These are phyloP conservation scores for Rhamnusium bicolor DNA, from an alignment of 2,888 invertebrate genomes.

Conservation along the genomic window DNA sequence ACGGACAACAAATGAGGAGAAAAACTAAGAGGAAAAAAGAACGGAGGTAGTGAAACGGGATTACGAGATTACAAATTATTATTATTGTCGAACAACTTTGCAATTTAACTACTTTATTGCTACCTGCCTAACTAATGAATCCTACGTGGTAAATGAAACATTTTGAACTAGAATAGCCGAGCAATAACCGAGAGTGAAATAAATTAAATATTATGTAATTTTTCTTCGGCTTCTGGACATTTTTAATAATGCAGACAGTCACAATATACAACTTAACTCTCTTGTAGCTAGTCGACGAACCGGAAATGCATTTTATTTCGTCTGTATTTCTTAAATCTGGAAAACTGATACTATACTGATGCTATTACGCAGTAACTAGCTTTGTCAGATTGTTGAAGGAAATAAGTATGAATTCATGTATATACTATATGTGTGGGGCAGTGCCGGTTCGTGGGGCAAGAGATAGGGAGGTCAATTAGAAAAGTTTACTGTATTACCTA, in stretches of 20 bases:
- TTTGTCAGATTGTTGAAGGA: too few relatives aligned
- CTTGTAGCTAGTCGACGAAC: too few relatives aligned
- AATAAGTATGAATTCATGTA: too few relatives aligned
- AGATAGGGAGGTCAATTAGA: too few relatives aligned
- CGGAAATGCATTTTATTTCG: too few relatives aligned
- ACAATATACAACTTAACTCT: not conserved
- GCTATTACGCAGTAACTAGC: too few relatives aligned
- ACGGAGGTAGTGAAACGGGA: slow-evolving; percentile 1
- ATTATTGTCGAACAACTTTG: slow-evolving; percentile 17
- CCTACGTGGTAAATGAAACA: not conserved
- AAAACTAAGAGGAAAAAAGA: slow-evolving; percentile 29
- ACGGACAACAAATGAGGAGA: slow-evolving; percentile 24
- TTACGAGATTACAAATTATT: slow-evolving; percentile 30
- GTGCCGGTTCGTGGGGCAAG: too few relatives aligned
- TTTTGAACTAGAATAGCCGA: not conserved
- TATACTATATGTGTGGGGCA: too few relatives aligned
- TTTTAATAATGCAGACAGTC: not conserved
- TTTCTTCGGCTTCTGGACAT: not conserved
- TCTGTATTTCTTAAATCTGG: too few relatives aligned
- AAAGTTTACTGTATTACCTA: too few relatives aligned
- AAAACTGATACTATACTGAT: too few relatives aligned
- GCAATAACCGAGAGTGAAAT: not conserved
- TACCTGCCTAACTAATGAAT: slow-evolving; percentile 17
- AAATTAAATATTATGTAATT: not conserved
- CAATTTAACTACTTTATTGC: slow-evolving; percentile 30